Evolutionary conservation across 2,797 vertebrate genomes (phyloP), one percentile per base, ranked within the genome.

Genomic region (Heterohyrax brucei): DNA sequence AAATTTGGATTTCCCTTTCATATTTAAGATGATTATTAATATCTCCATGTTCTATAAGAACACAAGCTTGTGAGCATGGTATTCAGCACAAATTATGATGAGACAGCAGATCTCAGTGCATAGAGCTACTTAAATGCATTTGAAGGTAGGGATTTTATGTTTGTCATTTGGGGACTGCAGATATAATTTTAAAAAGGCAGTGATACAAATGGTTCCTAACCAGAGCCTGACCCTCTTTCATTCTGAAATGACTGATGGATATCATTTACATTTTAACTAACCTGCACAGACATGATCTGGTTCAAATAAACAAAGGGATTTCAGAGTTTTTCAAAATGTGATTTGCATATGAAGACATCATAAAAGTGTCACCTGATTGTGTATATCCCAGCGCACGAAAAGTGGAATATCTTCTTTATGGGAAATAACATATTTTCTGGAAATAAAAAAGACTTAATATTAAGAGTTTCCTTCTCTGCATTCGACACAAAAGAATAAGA

Each of bases 381-480:
- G 97, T 97, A 61, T 96, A 39, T 99, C 98, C 98, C 98, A 99
- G 16, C 83, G 94, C 68, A 98, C 91, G 70, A 97, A 93, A 53
- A 97, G 95, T 21, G 96, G 97, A 91, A 94, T 97, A 50, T 98
- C 98, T 94, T 98, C 97, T 95, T 98, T 98, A 94, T 96, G 94
- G 61, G 97, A 98, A 59, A 98, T 93, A 46, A 98, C 97, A 26
- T 98, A 98, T 97, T 98, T 99, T 95, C 99, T 99, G 96, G 33
- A 97, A 95, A 33, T 5, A 14, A 89, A 93, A 96, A 79, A 93
- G 81, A 13, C 61, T 92, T 86, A 86, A 81, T 85, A 61, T 96
- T 90, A 19, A 70, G 30, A 2, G 1, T 61, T 95, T 80, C 87
- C 61, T 66, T 93, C n/a, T 44, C 0, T 73, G 86, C 33, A 30